Conservation (phyloP, 2,888 invertebrate species). For the Phoenoteleia sp. region DNA sequence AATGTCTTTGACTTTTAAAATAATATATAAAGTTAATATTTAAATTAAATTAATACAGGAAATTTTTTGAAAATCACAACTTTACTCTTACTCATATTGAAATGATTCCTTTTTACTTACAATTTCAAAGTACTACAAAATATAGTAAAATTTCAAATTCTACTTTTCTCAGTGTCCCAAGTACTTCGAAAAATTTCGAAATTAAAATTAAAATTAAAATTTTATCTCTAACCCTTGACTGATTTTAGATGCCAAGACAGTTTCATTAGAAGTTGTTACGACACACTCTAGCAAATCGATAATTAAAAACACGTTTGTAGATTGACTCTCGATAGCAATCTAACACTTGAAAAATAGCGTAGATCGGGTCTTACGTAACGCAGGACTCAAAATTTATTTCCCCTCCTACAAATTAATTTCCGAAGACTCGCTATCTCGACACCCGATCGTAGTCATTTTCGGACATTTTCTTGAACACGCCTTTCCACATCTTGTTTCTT, state of each 20-base stretch:
- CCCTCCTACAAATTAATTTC: constrained; percentile 44
- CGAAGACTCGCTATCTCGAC: neutral
- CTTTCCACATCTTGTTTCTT: constrained; percentile 59
- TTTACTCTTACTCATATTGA: too few relatives aligned
- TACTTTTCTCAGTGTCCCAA: too few relatives aligned
- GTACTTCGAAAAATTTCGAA: too few relatives aligned
- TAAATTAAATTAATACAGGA: too few relatives aligned
- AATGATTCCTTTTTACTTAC: too few relatives aligned
- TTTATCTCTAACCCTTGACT: constrained; percentile 59
- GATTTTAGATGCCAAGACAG: constrained; percentile 53
- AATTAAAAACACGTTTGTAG: constrained; percentile 68
- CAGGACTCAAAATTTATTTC: neutral
- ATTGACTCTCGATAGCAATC: constrained; percentile 48
- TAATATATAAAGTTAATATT: too few relatives aligned
- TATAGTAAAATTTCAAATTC: too few relatives aligned
- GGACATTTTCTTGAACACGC: constrained; percentile 18
- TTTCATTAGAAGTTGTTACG: constrained; percentile 59
- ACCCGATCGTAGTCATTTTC: constrained; percentile 20
- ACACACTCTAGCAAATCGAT: constrained; percentile 22
- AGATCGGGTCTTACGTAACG: constrained; percentile 51
- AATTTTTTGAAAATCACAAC: too few relatives aligned
- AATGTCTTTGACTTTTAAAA: too few relatives aligned
- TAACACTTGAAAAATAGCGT: constrained; percentile 51
- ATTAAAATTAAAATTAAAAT: constrained; percentile 47
- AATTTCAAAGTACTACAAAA: too few relatives aligned